Base-by-base conservation (phyloP, 2,113 vertebrate species). In the Channa argus region DNA sequence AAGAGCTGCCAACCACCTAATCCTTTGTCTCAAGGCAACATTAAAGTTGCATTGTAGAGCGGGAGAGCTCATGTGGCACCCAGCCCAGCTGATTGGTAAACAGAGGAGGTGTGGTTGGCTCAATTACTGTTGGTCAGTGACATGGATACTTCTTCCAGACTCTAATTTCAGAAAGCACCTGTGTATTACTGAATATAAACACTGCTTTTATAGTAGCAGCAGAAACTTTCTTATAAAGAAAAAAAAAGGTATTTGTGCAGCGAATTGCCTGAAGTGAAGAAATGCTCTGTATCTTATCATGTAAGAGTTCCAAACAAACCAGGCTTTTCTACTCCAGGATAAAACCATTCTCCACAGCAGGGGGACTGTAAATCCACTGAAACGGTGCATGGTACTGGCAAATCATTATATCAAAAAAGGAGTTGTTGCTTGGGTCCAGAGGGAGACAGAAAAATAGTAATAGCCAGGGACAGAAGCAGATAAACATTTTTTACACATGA, bases 11-110 rank as follows among this genome's bases (percentile, higher is more conserved):
- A 60, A 37, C 38, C 59, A 86, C 53, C 85, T 65, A 69, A 85
- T 89, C 86, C 76, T 68, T 75, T 77, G 53, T 78, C 72, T 87
- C 86, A 75, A 14, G 67, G 59, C 55, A 71, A 63, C 87, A 90
- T 92, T 86, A 91, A 91, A 90, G 80, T 89, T 91, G 85, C 80
- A 91, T 90, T 74, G 73, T 36, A 34, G 24, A 46, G 51, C 63
- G 10, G 67, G n/a, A 70, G 72, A 53, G 77, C 69, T 84, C 80
- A 64, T 67, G 61, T 84, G 81, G 68, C 80, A 69, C 62, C 34
- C 41, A 52, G 61, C n/a, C 9, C 2, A 1, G 50, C 51, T 77
- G 58, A 77, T 55, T 77, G 70, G 14, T 47, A 37, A 45, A 33
- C 1, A 24, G 33, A 55, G 9, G 3, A 53, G 71, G 41, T 44